Percentiles rank a stretch among this genome's conserved stretches.
These are phyloP conservation scores for Coregonus suidteri DNA, from an alignment of 2,797 vertebrate species.

Conservation along the genomic window DNA sequence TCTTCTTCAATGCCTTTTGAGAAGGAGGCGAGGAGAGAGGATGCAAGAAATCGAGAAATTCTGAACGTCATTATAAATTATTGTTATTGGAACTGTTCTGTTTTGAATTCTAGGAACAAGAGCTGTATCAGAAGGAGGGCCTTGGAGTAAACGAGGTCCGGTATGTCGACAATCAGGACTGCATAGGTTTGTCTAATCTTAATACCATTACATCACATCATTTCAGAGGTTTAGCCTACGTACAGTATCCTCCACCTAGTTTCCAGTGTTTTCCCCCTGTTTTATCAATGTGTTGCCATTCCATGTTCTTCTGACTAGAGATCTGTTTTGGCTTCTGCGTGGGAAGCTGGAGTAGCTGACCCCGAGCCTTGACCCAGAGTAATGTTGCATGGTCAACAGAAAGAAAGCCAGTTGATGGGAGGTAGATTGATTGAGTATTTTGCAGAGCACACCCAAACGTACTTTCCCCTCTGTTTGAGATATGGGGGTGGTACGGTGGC, in stretches of 20 bases:
- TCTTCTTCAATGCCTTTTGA: neutral
- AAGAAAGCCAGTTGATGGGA: neutral
- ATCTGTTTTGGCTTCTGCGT: neutral
- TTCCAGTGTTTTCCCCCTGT: neutral
- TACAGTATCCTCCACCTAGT: neutral
- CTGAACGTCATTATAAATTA: constrained; percentile 10
- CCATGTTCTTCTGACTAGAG: neutral
- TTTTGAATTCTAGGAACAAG: constrained; percentile 84
- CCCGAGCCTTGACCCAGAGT: neutral
- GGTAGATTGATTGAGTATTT: constrained; percentile 4
- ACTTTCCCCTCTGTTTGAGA: neutral
- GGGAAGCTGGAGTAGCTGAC: neutral
- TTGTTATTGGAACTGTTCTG: constrained; percentile 31
- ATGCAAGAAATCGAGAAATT: neutral
- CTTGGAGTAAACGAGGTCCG: constrained; percentile 97
- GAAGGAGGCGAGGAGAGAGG: neutral
- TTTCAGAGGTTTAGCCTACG: neutral
- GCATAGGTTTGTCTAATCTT: constrained; percentile 83
- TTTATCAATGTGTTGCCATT: neutral
- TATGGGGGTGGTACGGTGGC: neutral
- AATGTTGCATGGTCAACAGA: neutral
- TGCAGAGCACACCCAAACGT: neutral
- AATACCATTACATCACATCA: neutral
- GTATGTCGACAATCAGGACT: constrained; percentile 98
- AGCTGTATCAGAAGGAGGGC: constrained; percentile 93